A percentile compares a stretch with the other conserved stretches of the same genome.
Evolutionary conservation across 2,113 vertebrate genomes (phyloP).

Genomic region (Cyprinodon tularosa): DNA sequence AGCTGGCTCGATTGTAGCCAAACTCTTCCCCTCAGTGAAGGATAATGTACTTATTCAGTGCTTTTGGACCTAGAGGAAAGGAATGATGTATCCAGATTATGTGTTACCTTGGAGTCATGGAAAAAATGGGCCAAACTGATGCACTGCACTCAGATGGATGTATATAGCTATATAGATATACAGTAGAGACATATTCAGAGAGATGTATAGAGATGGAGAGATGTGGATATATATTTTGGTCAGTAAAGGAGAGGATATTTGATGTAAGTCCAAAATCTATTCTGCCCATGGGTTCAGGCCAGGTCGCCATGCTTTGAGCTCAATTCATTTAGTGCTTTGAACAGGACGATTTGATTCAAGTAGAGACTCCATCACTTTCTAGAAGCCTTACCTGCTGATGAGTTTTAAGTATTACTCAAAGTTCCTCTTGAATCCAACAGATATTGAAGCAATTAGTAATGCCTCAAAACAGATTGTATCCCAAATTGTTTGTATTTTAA

Average conservation of each 20-base stretch:
- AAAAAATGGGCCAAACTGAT: neutral
- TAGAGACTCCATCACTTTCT: neutral
- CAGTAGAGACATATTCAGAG: no score
- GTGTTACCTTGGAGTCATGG: neutral
- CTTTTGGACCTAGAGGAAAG: neutral
- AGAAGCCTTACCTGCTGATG: neutral
- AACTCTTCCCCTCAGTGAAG: neutral
- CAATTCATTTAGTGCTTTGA: neutral
- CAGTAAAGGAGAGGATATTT: neutral
- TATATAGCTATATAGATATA: no score
- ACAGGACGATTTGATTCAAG: no score
- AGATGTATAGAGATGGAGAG: no score
- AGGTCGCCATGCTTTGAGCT: neutral
- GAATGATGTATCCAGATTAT: neutral
- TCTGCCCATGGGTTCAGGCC: neutral
- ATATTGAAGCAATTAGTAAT: no score
- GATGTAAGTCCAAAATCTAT: neutral
- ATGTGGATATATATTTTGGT: neutral
- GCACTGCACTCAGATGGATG: neutral
- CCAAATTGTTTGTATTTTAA: neutral
- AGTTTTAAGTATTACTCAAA: no score
- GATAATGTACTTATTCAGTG: neutral
- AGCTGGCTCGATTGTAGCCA: neutral
- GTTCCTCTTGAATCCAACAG: no score
- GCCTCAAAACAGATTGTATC: no score